Evolutionary conservation across 2,888 invertebrate species (phyloP), one percentile per base, ranked within the genome.

Genomic region (Hypercompe scribonia): DNA sequence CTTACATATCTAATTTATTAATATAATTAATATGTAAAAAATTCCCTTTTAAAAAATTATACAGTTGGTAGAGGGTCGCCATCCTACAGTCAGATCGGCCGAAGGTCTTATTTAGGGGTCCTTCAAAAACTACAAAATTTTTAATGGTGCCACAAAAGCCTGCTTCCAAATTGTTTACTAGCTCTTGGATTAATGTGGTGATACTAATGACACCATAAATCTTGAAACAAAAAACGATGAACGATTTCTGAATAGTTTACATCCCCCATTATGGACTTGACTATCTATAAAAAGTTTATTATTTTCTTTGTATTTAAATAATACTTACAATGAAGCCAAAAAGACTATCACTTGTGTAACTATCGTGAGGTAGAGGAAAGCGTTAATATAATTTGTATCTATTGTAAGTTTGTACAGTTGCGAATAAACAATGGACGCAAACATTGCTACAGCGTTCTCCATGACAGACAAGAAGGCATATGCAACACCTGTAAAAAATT

Each of bases 381-480:
- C 96, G 76, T 96, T 96, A 11, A 97, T 96, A 42, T 90, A 90
- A 7, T 91, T 82, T 0, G 96, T 95, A 68, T 96, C 88, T 31
- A 97, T 94, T 0, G 97, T 97, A 0, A 96, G 96, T 77, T 97
- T 97, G 91, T 98, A 98, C 1, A 97, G 92, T 89, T 97, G 97
- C 28, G 97, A 96, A 88, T 98, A 98, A 63, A 97, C 92, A 3
- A 97, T 95, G 0, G 97, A 97, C 8, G 98, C 98, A 74, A 98
- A 95, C 85, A 98, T 95, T 0, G 97, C 98, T 61, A 98, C 97
- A 0, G 98, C 97, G 87, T 98, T 98, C 87, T 98, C 98, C 89
- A 97, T 98, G 0, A 98, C 98, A 0, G 98, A 97, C 13, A 98
- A 93, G 78, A 98, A 95, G 0, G 98, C 97, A 87, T 97, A 98